Conservation (phyloP, 2,797 vertebrate genomes). For the Sternotherus odoratus region DNA sequence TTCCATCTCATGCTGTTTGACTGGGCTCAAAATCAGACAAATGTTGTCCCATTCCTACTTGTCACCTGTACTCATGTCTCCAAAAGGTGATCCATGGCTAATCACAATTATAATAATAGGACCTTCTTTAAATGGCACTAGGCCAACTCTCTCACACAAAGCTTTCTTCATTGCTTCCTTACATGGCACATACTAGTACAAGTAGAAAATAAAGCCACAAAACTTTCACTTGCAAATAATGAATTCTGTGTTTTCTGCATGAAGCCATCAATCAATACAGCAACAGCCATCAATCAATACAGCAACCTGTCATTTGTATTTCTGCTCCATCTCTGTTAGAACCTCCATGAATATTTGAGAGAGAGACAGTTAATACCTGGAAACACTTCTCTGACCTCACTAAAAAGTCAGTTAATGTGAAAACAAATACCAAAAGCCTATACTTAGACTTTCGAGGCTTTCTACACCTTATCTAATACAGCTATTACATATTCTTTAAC, state of each 20-base stretch:
- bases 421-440: background rate
- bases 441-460: no score
- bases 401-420: background rate
- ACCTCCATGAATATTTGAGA: background rate
- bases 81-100: constrained; percentile 3
- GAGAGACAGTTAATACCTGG: background rate
- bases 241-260: background rate
- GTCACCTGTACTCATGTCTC: constrained; percentile 13
- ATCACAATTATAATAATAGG: fast-evolving
- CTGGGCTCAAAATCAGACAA: constrained; percentile 25
- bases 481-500: no score
- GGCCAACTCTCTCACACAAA: background rate
- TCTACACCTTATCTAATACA: no score
- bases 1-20: constrained; percentile 23
- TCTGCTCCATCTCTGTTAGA: background rate
- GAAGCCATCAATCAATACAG: background rate
- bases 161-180: background rate
- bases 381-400: background rate
- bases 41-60: constrained; percentile 37
- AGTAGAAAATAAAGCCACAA: background rate
- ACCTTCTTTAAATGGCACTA: constrained; percentile 5
- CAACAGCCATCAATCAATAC: background rate
- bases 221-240: background rate
- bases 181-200: fast-evolving
- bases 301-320: background rate